A percentile compares a stretch with the other conserved stretches of the same genome.
Evolutionary conservation across 2,113 vertebrate genomes (phyloP).

Genomic region (Sorex fumeus): DNA sequence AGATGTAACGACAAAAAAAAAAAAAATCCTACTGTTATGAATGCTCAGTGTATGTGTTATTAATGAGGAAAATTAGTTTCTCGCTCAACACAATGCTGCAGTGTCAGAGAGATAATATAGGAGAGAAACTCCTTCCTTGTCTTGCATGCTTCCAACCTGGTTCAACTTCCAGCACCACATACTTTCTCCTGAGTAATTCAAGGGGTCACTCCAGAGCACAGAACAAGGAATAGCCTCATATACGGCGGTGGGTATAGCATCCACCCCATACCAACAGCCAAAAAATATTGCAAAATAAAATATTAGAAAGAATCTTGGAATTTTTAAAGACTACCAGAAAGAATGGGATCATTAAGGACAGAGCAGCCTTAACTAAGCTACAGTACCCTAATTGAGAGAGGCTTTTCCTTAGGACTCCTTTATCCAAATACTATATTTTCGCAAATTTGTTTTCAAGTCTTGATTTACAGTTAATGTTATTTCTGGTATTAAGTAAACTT

Average conservation of each 20-base stretch:
- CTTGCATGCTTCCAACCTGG: too few relatives aligned
- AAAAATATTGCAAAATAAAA: too few relatives aligned
- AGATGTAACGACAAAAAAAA: too few relatives aligned
- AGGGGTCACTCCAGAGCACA: too few relatives aligned
- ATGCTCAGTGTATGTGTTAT: conserved; percentile 1
- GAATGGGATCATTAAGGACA: not conserved
- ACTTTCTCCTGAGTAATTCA: too few relatives aligned
- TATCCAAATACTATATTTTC: conserved; percentile 24
- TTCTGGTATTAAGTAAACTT: conserved; percentile 75
- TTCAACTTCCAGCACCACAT: too few relatives aligned
- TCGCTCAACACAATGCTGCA: not conserved
- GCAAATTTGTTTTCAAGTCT: conserved; percentile 34
- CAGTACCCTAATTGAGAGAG: not conserved
- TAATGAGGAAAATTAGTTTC: conserved; percentile 26
- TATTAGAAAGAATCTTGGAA: conserved; percentile 33
- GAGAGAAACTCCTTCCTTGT: too few relatives aligned
- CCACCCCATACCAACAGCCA: too few relatives aligned
- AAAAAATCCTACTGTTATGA: not conserved
- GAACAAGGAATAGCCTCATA: too few relatives aligned
- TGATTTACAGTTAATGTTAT: conserved; percentile 76
- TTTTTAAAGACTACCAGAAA: conserved; percentile 7
- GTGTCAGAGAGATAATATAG: too few relatives aligned
- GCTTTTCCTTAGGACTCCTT: conserved; percentile 45
- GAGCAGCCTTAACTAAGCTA: not conserved
- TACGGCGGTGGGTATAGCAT: too few relatives aligned